These are phyloP conservation scores for Ophioninae sp. DNA, from an alignment of 2,888 invertebrate species.

Conservation along the genomic window DNA sequence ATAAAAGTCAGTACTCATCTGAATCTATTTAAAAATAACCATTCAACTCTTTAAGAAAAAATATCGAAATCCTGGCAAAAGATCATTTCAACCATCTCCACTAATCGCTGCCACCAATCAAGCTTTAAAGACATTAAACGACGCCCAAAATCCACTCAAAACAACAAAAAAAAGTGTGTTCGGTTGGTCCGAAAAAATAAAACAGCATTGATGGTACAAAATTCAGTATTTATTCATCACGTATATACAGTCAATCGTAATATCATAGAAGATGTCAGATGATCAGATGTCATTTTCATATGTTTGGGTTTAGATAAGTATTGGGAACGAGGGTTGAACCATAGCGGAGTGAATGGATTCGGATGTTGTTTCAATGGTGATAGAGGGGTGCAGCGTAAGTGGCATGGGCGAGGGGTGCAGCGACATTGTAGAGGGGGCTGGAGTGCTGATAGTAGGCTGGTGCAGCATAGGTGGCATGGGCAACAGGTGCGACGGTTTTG, in stretches of 20 bases:
- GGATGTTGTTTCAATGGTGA: constrained; percentile 36
- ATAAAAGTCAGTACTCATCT: no score
- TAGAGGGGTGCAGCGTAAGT: constrained; percentile 50
- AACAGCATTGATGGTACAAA: background rate
- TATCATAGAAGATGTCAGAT: background rate
- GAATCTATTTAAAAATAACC: no score
- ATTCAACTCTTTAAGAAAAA: no score
- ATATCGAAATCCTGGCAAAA: no score
- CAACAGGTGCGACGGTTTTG: background rate
- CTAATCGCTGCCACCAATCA: no score
- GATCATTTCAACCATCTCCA: no score
- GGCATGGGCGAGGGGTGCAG: constrained; percentile 42
- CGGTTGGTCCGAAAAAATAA: no score
- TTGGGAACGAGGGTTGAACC: constrained; percentile 12
- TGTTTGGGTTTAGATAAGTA: background rate
- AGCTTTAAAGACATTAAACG: no score
- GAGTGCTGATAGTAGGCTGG: constrained; percentile 38
- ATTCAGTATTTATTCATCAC: background rate
- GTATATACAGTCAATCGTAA: constrained; percentile 18
- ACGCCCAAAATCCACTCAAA: no score
- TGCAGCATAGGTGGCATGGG: constrained; percentile 16
- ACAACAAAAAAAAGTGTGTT: background rate
- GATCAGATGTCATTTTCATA: background rate
- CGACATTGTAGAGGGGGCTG: constrained; percentile 43
- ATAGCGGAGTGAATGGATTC: background rate